phyloP scores from a whole-genome alignment of 2,113 vertebrate species.

The Colistium nudipinnis region DNA sequence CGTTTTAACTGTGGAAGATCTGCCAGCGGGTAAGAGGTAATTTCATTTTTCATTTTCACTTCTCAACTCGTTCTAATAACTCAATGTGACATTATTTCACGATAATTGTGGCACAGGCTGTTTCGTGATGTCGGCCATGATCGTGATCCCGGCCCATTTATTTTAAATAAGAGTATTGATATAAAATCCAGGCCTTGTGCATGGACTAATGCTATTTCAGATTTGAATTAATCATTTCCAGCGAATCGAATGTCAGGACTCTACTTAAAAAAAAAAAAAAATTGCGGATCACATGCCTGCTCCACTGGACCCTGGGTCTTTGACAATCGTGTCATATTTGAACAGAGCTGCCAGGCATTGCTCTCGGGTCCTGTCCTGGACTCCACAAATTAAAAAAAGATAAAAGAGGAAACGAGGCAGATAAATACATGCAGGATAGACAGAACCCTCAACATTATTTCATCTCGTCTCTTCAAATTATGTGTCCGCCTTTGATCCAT shows the following conservation, averaged over 20 bases:
- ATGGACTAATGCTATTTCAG: slow-evolving; percentile 15
- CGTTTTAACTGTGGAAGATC: slow-evolving; percentile 21
- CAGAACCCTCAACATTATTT: background rate
- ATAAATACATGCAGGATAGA: slow-evolving; percentile 3
- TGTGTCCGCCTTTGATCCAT: background rate
- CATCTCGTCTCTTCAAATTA: background rate
- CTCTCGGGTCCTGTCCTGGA: slow-evolving; percentile 27
- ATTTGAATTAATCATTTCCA: slow-evolving; percentile 36
- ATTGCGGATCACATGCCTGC: slow-evolving; percentile 52
- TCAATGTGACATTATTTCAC: slow-evolving; percentile 37
- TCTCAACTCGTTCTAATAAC: slow-evolving; percentile 37
- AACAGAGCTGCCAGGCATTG: slow-evolving; percentile 51
- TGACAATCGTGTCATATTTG: slow-evolving; percentile 50
- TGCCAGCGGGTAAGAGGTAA: slow-evolving; percentile 17
- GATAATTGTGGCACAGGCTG: slow-evolving; percentile 16
- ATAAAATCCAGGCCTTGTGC: slow-evolving; percentile 9
- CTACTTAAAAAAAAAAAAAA: slow-evolving; percentile 17
- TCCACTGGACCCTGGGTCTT: slow-evolving; percentile 43
- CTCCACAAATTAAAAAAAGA: slow-evolving; percentile 23
- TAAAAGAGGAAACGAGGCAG: slow-evolving; percentile 16
- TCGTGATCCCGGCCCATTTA: slow-evolving; percentile 19
- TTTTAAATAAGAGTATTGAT: slow-evolving; percentile 43
- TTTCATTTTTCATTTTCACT: slow-evolving; percentile 55
- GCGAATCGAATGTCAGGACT: slow-evolving; percentile 47
- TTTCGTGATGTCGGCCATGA: slow-evolving; percentile 22